Evolutionary conservation across 2,113 vertebrate species (phyloP).

Genomic region (Chunga burmeisteri): DNA sequence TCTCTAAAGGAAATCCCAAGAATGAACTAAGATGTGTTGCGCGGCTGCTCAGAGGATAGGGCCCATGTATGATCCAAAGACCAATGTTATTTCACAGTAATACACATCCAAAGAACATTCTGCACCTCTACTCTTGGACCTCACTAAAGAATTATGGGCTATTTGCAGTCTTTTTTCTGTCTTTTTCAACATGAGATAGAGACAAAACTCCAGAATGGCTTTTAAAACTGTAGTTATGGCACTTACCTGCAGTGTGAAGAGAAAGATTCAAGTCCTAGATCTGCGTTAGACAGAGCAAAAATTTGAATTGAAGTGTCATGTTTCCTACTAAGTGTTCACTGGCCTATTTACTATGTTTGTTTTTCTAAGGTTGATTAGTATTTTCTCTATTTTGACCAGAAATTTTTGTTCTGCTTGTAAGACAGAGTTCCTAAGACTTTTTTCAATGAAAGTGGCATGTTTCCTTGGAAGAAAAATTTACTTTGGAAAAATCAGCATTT

Average conservation of each 20-base stretch:
- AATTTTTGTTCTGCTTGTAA: neutral
- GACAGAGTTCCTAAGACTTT: neutral
- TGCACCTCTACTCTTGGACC: fast-evolving
- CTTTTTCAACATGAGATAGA: neutral
- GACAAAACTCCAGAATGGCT: neutral
- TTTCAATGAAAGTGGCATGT: neutral
- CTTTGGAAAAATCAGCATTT: neutral
- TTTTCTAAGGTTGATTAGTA: neutral
- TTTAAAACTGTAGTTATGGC: neutral
- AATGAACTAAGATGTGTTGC: neutral
- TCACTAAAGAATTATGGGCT: neutral
- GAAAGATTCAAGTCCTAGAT: neutral
- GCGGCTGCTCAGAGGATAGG: neutral
- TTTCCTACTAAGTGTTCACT: neutral
- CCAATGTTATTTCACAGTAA: neutral
- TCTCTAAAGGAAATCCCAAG: neutral
- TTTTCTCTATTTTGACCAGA: neutral
- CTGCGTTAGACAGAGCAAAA: neutral
- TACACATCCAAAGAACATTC: neutral
- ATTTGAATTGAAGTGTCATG: neutral
- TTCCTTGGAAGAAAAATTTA: neutral
- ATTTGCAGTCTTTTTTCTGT: neutral
- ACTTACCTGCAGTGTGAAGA: neutral
- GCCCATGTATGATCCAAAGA: fast-evolving
- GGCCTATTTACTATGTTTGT: neutral